Conservation (phyloP, 2,113 vertebrate genomes). For the Oxygymnocypris stewartii region DNA sequence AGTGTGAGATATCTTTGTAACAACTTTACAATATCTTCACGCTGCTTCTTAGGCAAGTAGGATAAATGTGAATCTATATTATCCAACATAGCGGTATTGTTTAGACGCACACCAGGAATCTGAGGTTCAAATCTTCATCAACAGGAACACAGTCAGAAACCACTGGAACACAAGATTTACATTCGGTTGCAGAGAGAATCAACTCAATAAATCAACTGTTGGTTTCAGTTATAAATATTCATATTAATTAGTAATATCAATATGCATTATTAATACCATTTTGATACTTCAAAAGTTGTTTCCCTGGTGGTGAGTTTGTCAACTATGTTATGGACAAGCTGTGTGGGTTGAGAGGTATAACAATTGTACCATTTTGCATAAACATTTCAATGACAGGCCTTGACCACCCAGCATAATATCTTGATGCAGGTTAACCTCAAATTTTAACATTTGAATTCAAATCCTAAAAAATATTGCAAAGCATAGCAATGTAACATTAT, state of each 20-base stretch:
- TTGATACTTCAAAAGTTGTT: not conserved
- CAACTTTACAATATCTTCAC: too few species aligned
- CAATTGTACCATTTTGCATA: not conserved
- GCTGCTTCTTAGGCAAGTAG: too few species aligned
- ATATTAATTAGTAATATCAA: not conserved
- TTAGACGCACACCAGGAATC: too few species aligned
- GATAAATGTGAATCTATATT: too few species aligned
- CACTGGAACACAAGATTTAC: too few species aligned
- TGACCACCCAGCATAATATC: not conserved
- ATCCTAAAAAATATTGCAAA: not conserved
- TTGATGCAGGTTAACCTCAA: not conserved
- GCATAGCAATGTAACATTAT: not conserved
- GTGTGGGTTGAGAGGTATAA: not conserved
- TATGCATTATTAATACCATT: not conserved
- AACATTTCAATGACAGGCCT: not conserved
- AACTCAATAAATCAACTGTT: not conserved
- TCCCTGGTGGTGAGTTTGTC: too few species aligned
- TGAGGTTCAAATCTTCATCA: too few species aligned
- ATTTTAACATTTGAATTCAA: too few species aligned
- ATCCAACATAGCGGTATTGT: too few species aligned
- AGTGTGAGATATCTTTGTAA: too few species aligned
- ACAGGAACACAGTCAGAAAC: too few species aligned
- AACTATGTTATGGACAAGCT: not conserved
- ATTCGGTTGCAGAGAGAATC: too few species aligned
- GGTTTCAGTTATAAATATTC: not conserved